phyloP scores from a whole-genome alignment of 2,797 vertebrate species.

The Melanotaenia pygmaea region DNA sequence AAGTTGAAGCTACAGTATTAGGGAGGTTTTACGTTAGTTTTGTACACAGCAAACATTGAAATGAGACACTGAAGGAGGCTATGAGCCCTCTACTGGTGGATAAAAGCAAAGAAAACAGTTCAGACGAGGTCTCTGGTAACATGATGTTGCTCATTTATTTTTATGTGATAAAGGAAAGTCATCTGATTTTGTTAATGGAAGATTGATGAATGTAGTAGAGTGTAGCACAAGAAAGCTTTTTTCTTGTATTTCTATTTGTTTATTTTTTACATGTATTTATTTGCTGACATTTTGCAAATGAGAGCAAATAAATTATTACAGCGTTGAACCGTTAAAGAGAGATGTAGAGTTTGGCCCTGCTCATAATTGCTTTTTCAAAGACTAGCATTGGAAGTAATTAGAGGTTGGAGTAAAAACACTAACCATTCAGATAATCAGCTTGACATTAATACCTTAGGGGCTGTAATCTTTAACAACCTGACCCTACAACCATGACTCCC shows the following conservation, averaged over 20 bases:
- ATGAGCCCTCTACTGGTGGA: conserved; percentile 79
- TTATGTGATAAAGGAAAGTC: neutral
- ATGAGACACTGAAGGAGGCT: conserved; percentile 51
- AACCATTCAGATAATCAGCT: conserved; percentile 71
- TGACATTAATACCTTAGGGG: conserved; percentile 70
- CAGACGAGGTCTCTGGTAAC: neutral
- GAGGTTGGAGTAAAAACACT: conserved; percentile 65
- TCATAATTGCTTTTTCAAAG: conserved; percentile 80
- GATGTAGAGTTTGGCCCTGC: conserved; percentile 66
- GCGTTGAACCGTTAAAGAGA: conserved; percentile 68
- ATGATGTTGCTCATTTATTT: neutral
- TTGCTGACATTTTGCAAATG: conserved; percentile 62
- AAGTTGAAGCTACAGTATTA: conserved; percentile 59
- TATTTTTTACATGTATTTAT: conserved; percentile 31
- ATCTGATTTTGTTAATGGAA: neutral
- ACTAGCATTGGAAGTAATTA: conserved; percentile 74
- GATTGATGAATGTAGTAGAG: neutral
- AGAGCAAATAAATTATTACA: conserved; percentile 67
- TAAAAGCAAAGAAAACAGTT: conserved; percentile 44
- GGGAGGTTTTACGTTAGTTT: conserved; percentile 60
- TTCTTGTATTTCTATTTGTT: neutral
- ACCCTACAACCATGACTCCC: conserved; percentile 48
- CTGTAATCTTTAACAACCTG: conserved; percentile 62
- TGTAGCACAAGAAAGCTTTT: conserved; percentile 5
- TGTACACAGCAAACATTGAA: conserved; percentile 50